phyloP scores from a whole-genome alignment of 2,888 invertebrate genomes.

The Drosophila paranaensis region DNA sequence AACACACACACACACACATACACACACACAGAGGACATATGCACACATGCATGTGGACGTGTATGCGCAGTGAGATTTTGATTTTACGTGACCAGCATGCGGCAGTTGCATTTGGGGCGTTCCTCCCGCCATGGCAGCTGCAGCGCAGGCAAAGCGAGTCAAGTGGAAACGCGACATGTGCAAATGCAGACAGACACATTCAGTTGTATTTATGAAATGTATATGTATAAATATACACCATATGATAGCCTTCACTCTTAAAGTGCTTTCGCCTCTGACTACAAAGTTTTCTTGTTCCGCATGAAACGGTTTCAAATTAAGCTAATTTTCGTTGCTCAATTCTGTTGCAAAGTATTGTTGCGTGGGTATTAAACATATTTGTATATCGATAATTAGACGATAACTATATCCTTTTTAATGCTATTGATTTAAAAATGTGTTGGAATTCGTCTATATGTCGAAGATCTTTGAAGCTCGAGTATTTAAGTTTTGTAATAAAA shows the following conservation, averaged over 20 bases:
- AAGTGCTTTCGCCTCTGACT: neutral
- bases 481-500: too few relatives aligned
- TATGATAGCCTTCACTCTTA: neutral
- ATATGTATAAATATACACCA: conserved; percentile 9
- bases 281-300: neutral
- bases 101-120: conserved; percentile 34
- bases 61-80: conserved; percentile 52
- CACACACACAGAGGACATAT: conserved; percentile 4
- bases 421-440: too few relatives aligned
- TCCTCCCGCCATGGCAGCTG: conserved; percentile 29
- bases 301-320: neutral
- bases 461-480: too few relatives aligned
- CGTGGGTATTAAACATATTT: too few relatives aligned
- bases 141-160: conserved; percentile 33
- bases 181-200: conserved; percentile 23
- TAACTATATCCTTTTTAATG: too few relatives aligned
- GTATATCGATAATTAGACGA: too few relatives aligned
- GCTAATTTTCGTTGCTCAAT: neutral
- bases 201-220: conserved; percentile 13
- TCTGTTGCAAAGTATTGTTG: too few relatives aligned
- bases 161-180: conserved; percentile 46
- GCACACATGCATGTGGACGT: conserved; percentile 8
- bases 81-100: conserved; percentile 72
- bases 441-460: too few relatives aligned
- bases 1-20: conserved; percentile 20